These are phyloP conservation scores for Brachypteracias leptosomus DNA, from an alignment of 2,113 vertebrate species.

Conservation along the genomic window DNA sequence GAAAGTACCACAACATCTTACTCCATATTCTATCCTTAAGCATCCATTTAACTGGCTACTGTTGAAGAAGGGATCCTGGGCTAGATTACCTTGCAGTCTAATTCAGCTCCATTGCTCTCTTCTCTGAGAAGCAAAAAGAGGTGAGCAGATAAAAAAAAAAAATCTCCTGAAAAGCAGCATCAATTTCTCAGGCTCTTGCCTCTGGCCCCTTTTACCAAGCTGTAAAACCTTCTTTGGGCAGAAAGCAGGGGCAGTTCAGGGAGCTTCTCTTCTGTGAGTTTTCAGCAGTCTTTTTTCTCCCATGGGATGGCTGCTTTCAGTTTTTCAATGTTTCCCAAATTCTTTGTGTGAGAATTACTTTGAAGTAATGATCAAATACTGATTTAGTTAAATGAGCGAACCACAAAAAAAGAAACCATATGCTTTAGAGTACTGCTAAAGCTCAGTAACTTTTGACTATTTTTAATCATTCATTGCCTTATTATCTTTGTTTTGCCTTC, in stretches of 20 bases:
- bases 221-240: constrained; percentile 5
- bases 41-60: neutral
- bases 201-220: neutral
- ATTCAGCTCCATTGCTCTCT: neutral
- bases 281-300: constrained; percentile 17
- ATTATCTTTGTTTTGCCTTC: constrained; percentile 36
- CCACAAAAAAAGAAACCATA: constrained; percentile 43
- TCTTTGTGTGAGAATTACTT: constrained; percentile 59
- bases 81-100: neutral
- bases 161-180: neutral
- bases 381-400: constrained; percentile 53
- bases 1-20: neutral
- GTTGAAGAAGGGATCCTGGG: neutral
- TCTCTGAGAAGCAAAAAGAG: neutral
- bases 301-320: constrained; percentile 14
- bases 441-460: constrained; percentile 31
- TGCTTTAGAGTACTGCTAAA: constrained; percentile 29
- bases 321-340: constrained; percentile 31
- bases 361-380: constrained; percentile 54
- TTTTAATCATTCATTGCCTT: constrained; percentile 50
- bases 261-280: constrained; percentile 20
- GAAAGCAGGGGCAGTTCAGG: neutral
- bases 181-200: neutral
- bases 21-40: neutral
- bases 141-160: neutral